Evolutionary conservation across 2,113 vertebrate genomes (phyloP).

Genomic region (Oryzias javanicus): DNA sequence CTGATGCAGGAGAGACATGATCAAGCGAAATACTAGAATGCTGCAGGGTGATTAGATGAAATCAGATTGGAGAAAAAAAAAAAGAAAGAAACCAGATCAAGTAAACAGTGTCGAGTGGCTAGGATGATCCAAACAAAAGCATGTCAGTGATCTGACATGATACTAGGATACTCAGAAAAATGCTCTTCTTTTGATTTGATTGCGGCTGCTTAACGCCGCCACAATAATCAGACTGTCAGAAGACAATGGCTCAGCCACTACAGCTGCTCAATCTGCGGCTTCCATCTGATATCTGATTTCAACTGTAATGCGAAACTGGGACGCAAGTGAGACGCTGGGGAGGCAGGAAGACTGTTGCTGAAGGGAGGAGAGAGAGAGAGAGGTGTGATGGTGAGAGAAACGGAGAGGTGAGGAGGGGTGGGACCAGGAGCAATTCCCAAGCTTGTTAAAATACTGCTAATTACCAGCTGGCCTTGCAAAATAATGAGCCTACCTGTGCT

Average conservation of each 20-base stretch:
- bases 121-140: conserved; percentile 30
- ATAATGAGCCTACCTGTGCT: conserved; percentile 57
- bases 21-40: conserved; percentile 52
- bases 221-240: conserved; percentile 35
- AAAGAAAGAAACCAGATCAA: conserved; percentile 33
- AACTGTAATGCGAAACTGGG: conserved; percentile 38
- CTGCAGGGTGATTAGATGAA: conserved; percentile 39
- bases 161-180: conserved; percentile 10
- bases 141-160: conserved; percentile 29
- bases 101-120: conserved; percentile 32
- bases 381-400: conserved; percentile 7
- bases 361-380: conserved; percentile 1
- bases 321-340: conserved; percentile 20
- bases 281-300: conserved; percentile 53
- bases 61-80: conserved; percentile 34
- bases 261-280: conserved; percentile 31
- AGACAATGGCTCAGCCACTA: conserved; percentile 29
- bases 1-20: conserved; percentile 21
- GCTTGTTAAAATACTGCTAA: conserved; percentile 68
- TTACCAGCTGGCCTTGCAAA: conserved; percentile 56
- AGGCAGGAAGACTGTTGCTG: conserved; percentile 7
- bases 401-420: conserved; percentile 39
- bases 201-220: conserved; percentile 22
- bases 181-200: conserved; percentile 33
- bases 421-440: conserved; percentile 56